phyloP scores from a whole-genome alignment of 2,113 vertebrate species.

The Camelus dromedarius region DNA sequence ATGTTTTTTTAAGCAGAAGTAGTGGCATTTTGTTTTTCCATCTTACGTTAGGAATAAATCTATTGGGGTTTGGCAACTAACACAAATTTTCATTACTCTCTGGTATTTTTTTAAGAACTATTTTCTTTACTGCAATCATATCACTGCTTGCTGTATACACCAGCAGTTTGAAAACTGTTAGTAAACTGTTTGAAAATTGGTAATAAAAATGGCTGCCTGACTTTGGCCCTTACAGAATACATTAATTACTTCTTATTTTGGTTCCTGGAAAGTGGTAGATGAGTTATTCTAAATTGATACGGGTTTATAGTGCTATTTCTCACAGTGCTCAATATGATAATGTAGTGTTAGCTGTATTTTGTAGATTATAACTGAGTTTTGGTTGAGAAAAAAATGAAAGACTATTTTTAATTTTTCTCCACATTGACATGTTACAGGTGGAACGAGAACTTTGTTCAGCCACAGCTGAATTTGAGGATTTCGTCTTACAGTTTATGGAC shows the following conservation, averaged over 20 bases:
- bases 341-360: background rate
- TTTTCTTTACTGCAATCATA: background rate
- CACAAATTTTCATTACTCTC: background rate
- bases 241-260: background rate
- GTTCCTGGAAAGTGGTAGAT: background rate
- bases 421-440: conserved; percentile 87
- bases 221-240: background rate
- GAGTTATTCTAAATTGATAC: background rate
- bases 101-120: background rate
- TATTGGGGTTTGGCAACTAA: background rate
- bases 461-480: conserved; percentile 99
- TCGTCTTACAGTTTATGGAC: conserved; percentile 99
- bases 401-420: conserved; percentile 31
- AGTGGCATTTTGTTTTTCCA: background rate
- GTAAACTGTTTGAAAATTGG: background rate
- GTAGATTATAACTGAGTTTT: conserved; percentile 8
- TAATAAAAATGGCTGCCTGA: background rate
- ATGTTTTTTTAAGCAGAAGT: background rate
- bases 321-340: background rate
- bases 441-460: conserved; percentile 98
- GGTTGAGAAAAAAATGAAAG: background rate
- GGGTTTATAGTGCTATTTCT: background rate
- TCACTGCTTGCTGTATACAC: background rate
- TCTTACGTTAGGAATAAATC: background rate
- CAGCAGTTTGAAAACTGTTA: background rate